Percentiles rank a stretch among this genome's conserved stretches.
These are phyloP conservation scores for Poecile atricapillus DNA, from an alignment of 2,113 vertebrate species.

Conservation along the genomic window DNA sequence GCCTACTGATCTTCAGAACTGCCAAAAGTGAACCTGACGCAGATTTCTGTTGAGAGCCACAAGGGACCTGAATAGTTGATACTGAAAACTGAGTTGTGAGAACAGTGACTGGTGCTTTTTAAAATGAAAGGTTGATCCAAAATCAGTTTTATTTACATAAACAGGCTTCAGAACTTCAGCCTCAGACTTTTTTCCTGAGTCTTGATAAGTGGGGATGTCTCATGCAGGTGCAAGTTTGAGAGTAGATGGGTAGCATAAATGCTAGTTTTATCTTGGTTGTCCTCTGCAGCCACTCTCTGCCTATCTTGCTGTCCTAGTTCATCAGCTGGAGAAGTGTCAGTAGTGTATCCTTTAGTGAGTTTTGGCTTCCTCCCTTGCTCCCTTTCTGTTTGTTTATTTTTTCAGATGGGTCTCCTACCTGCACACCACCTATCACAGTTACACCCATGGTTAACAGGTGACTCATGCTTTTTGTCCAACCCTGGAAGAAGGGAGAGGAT, in stretches of 20 bases:
- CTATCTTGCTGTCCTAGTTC: background rate
- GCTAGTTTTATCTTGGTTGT: background rate
- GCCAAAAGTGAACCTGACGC: background rate
- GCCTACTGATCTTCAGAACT: background rate
- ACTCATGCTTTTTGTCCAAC: background rate
- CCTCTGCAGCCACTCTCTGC: background rate
- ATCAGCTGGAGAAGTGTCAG: background rate
- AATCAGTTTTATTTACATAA: background rate
- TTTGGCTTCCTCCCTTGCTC: background rate
- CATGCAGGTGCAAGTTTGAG: background rate
- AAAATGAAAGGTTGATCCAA: background rate
- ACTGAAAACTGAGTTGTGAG: background rate
- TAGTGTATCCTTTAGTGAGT: background rate
- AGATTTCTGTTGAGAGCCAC: background rate
- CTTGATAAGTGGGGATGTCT: background rate
- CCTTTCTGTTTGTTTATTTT: background rate
- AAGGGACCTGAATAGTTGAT: background rate
- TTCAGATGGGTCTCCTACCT: background rate
- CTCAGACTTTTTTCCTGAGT: background rate
- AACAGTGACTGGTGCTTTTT: background rate
- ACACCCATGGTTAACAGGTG: background rate
- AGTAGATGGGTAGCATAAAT: background rate
- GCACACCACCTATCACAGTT: background rate
- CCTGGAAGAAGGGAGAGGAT: background rate
- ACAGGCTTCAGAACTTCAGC: background rate